Evolutionary conservation across 1,140 invertebrate species (phyloP).

Genomic region (Zaprionus taronus): DNA sequence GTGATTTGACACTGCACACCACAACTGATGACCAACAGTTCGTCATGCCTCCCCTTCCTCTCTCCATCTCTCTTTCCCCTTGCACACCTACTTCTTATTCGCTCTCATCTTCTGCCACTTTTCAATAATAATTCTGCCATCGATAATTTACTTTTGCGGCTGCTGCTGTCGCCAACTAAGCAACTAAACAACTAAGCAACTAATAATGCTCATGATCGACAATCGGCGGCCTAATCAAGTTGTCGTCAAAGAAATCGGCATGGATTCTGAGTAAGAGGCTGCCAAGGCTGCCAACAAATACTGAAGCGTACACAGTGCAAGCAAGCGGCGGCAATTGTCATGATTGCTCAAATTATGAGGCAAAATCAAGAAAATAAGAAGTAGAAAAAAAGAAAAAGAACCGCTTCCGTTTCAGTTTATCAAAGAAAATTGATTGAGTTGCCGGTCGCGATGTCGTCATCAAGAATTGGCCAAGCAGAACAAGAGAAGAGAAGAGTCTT

Average conservation of each 20-base stretch:
- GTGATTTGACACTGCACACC: conserved; percentile 63
- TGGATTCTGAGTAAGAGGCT: conserved; percentile 65
- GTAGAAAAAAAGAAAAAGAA: conserved; percentile 33
- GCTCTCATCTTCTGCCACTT: conserved; percentile 39
- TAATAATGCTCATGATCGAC: conserved; percentile 58
- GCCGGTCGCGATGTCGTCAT: conserved; percentile 7
- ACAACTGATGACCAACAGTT: neutral
- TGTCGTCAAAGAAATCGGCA: conserved; percentile 76
- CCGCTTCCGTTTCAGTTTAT: conserved; percentile 80
- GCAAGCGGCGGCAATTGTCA: conserved; percentile 42
- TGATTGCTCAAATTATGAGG: conserved; percentile 59
- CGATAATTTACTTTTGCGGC: conserved; percentile 76
- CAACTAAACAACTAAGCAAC: neutral
- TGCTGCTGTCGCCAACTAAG: conserved; percentile 22
- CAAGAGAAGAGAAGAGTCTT: conserved; percentile 12
- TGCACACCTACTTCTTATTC: neutral
- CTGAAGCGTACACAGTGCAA: conserved; percentile 35
- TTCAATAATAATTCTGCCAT: conserved; percentile 51
- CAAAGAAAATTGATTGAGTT: conserved; percentile 71
- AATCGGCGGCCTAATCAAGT: conserved; percentile 64
- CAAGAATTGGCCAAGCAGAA: conserved; percentile 6
- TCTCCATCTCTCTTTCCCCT: neutral
- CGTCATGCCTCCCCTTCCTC: neutral
- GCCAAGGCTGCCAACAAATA: conserved; percentile 32
- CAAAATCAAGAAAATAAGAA: conserved; percentile 27